Percentiles rank a stretch among this genome's conserved stretches.
Evolutionary conservation across 92 coral and sea anemone species (phyloP).

Genomic region (Actinostola sp.): DNA sequence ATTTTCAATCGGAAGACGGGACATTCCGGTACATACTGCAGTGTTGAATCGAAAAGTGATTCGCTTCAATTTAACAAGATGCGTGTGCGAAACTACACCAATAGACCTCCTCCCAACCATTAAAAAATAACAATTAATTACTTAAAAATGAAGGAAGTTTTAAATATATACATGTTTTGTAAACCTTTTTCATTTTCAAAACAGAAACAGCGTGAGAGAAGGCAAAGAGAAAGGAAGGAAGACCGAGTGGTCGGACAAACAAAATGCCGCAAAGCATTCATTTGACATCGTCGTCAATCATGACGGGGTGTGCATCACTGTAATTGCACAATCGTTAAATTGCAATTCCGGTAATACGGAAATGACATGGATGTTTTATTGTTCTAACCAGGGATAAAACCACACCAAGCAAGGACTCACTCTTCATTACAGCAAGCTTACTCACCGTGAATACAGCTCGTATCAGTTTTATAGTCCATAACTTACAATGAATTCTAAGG

Average conservation of each 20-base stretch:
- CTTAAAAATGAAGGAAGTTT: neutral
- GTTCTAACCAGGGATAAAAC: conserved; percentile 43
- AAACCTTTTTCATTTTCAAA: neutral
- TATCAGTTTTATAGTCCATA: neutral
- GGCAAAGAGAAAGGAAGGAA: conserved; percentile 6
- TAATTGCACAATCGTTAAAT: conserved; percentile 68
- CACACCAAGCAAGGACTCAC: neutral
- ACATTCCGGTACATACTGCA: too few relatives aligned
- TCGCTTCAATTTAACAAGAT: neutral
- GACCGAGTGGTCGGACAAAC: neutral
- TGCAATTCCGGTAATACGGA: conserved; percentile 82
- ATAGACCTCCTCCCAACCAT: neutral
- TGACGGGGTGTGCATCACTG: conserved; percentile 28
- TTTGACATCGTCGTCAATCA: neutral
- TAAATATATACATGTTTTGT: neutral
- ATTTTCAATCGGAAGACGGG: neutral
- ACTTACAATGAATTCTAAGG: conserved; percentile 64
- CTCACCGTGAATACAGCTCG: neutral
- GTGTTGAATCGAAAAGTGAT: too few relatives aligned
- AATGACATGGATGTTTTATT: conserved; percentile 58
- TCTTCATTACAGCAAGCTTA: neutral
- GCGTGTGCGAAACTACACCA: neutral
- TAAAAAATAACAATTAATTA: conserved; percentile 3
- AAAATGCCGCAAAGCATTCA: neutral
- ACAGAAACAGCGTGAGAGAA: neutral